Conservation (phyloP, 1,140 invertebrate species). For the Ostrea denselamellosa region DNA sequence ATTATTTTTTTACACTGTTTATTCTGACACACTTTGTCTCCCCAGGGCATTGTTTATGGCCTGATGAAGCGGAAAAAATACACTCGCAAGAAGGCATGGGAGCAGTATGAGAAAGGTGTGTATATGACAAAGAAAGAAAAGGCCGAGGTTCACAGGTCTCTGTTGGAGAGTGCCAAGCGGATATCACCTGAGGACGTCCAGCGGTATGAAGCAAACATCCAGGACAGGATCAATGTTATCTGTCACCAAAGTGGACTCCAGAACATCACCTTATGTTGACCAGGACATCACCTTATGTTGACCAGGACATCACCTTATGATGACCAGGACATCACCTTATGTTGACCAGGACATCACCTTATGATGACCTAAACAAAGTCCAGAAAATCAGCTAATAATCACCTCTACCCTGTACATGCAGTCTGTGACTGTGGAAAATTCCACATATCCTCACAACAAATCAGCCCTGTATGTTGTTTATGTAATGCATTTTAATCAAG, state of each 20-base stretch:
- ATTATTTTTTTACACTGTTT: too few relatives aligned
- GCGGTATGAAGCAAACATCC: background rate
- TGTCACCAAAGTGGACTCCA: constrained; percentile 1
- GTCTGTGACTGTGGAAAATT: too few relatives aligned
- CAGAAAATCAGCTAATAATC: too few relatives aligned
- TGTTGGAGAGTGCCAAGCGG: constrained; percentile 31
- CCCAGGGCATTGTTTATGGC: constrained; percentile 37
- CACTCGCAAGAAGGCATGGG: constrained; percentile 9
- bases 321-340: too few relatives aligned
- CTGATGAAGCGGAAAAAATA: constrained; percentile 35
- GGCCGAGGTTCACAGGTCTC: constrained; percentile 13
- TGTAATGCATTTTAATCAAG: too few relatives aligned
- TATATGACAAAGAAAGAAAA: constrained; percentile 37
- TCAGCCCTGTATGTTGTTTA: too few relatives aligned
- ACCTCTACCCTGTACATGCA: too few relatives aligned
- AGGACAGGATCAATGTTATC: background rate
- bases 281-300: background rate
- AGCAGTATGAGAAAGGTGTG: constrained; percentile 22
- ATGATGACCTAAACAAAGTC: too few relatives aligned
- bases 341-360: too few relatives aligned
- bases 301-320: too few relatives aligned
- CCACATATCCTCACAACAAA: too few relatives aligned
- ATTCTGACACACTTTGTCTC: too few relatives aligned
- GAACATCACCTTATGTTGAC: background rate
- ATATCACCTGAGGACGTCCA: background rate